Evolutionary conservation across 2,888 invertebrate genomes (phyloP), one percentile per base, ranked within the genome.

Genomic region (Dermolepida albohirtum): DNA sequence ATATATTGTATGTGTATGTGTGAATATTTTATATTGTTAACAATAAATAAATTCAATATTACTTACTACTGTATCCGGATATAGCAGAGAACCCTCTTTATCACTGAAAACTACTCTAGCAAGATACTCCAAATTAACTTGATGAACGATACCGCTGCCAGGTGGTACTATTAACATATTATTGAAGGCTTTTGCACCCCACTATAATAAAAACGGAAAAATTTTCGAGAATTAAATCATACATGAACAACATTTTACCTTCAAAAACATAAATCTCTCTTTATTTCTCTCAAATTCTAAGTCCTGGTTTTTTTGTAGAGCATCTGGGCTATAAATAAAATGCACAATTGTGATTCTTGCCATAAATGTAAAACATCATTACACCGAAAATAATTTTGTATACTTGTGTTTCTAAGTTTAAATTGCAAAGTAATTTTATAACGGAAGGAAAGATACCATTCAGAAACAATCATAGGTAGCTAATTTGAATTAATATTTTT

Each of bases 81-180:
- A 84, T 82, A 89, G 78, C 84, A 89, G 66, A 5, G 74, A 74
- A 85, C 87, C 80, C 50, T 87, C 85, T 12, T 87, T 83, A 0
- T 85, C 86, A 8, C 89, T 87, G 80, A 98, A 98, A 40, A 98
- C 97, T 11, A 98, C 96, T 67, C 94, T 85, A 0, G 94, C 95
- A 55, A 98, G 83, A 80, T 97, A 97, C 82, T 98, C 98, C 79
- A 99, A 85, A 84, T 99, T 99, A 0, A 99, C 97, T 87, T 99
- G 98, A 84, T 98, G 98, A 0, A 98, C 96, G 71, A 99, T 99
- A 5, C 98, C 98, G 55, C 96, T 97, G 0, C 98, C 98, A 0
- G 98, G 98, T 0, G 98, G 98, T 0, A 99, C 97, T 64, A 98
- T 98, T 75, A 96, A 83, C 94, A 98, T 96, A 80, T 98, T 98